These are phyloP conservation scores for Hirtodrosophila trivittata DNA, from an alignment of 2,888 invertebrate genomes.

Conservation along the genomic window DNA sequence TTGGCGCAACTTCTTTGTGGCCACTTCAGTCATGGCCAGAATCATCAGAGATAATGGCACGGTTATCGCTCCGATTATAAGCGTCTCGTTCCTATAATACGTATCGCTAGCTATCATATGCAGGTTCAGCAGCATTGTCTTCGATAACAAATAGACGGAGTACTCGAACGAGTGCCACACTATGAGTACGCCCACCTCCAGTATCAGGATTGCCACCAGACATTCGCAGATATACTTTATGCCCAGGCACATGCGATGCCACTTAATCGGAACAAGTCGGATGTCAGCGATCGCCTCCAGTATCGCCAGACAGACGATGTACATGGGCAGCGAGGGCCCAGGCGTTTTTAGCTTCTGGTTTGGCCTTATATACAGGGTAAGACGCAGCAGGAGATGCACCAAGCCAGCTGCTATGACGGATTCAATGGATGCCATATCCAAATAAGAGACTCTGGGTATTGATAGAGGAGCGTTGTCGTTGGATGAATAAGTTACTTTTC, in stretches of 20 bases:
- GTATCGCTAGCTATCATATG: not conserved
- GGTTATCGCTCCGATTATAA: slow-evolving; percentile 17
- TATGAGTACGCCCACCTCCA: slow-evolving; percentile 25
- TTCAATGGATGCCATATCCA: slow-evolving; percentile 24
- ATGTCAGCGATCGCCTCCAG: slow-evolving; percentile 32
- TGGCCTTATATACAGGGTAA: not conserved
- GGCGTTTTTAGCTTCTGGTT: not conserved
- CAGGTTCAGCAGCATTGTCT: not conserved
- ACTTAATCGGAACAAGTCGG: slow-evolving; percentile 15
- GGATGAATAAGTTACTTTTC: too few species aligned
- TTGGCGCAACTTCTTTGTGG: slow-evolving; percentile 20
- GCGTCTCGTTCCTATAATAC: not conserved
- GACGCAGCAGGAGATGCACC: slow-evolving; percentile 19
- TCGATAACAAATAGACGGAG: not conserved
- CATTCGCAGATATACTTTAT: slow-evolving; percentile 25
- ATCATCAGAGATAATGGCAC: slow-evolving; percentile 11
- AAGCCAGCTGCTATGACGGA: slow-evolving; percentile 14
- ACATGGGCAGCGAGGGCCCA: not conserved
- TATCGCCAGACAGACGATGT: slow-evolving; percentile 20
- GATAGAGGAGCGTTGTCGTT: too few species aligned
- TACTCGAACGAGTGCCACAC: slow-evolving; percentile 30
- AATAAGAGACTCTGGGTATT: not conserved
- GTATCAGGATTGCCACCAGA: slow-evolving; percentile 16
- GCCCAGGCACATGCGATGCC: too few species aligned
- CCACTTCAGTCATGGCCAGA: not conserved